Evolutionary conservation across 2,797 vertebrate genomes (phyloP).

Genomic region (Chloroceryle inda): DNA sequence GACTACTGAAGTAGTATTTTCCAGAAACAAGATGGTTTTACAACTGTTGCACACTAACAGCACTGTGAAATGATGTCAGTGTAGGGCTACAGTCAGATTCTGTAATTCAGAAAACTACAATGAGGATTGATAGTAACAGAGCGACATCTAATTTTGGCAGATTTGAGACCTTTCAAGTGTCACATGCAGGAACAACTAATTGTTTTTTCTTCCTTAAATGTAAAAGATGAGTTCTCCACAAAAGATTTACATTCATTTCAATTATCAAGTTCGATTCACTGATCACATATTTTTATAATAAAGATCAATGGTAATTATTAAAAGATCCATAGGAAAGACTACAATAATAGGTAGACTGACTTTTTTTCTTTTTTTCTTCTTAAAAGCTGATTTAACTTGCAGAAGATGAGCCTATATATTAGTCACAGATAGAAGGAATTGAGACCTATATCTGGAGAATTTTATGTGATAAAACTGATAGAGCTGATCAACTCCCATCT

Average conservation of each 20-base stretch:
- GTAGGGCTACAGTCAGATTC: neutral
- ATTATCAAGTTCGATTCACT: neutral
- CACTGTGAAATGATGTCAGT: neutral
- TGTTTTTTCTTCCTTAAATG: neutral
- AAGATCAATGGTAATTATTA: neutral
- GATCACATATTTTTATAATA: neutral
- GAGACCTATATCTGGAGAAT: neutral
- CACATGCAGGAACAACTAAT: accelerated
- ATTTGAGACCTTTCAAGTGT: neutral
- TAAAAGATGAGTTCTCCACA: neutral
- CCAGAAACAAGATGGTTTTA: neutral
- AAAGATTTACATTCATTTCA: neutral
- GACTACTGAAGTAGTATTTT: neutral
- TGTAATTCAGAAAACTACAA: neutral
- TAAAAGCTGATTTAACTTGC: neutral
- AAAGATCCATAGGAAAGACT: neutral
- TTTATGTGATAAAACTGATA: neutral
- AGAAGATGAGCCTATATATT: neutral
- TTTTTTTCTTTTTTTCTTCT: neutral
- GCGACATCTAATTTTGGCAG: neutral
- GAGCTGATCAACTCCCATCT: neutral
- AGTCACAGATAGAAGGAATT: neutral
- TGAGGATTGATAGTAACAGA: neutral
- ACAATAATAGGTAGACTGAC: neutral
- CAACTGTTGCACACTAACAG: neutral